Percentiles rank a stretch among this genome's conserved stretches.
Evolutionary conservation across 2,888 invertebrate species (phyloP).

Genomic region (Acleris literana): DNA sequence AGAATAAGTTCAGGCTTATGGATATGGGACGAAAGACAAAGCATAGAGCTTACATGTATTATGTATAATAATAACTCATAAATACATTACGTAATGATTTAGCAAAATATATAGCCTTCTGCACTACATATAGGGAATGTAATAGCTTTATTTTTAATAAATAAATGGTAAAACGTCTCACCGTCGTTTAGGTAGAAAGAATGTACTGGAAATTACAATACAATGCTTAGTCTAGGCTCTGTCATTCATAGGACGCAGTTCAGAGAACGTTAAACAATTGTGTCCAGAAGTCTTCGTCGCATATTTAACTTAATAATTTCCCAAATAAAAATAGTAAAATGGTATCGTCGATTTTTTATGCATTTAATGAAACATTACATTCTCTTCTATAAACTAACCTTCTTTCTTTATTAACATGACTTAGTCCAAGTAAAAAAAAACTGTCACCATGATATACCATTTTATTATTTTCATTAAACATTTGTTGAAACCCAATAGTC

Average conservation of each 20-base stretch:
- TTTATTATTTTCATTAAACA: slow-evolving; percentile 15
- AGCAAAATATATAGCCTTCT: slow-evolving; percentile 5
- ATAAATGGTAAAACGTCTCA: slow-evolving; percentile 44
- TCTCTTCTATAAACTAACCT: too few relatives aligned
- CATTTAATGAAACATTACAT: too few relatives aligned
- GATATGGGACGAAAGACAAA: slow-evolving; percentile 58
- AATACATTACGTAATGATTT: slow-evolving; percentile 16
- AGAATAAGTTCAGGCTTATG: slow-evolving; percentile 25
- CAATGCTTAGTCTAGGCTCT: slow-evolving; percentile 44
- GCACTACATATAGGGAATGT: slow-evolving; percentile 3
- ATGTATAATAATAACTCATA: slow-evolving; percentile 28
- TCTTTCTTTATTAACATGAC: too few relatives aligned
- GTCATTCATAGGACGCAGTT: slow-evolving; percentile 41
- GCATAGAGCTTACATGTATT: slow-evolving; percentile 46
- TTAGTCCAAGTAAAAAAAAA: too few relatives aligned
- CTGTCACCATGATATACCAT: too few relatives aligned
- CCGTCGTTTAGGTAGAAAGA: slow-evolving; percentile 51
- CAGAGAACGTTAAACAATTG: background rate
- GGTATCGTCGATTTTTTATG: too few relatives aligned
- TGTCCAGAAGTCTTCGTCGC: background rate
- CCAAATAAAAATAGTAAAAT: too few relatives aligned
- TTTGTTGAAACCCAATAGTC: background rate
- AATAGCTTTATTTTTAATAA: background rate
- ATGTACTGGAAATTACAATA: slow-evolving; percentile 50
- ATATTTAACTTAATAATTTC: background rate